These are phyloP conservation scores for Pogonomyrmex barbatus DNA, from an alignment of 1,140 invertebrate species.

Conservation along the genomic window DNA sequence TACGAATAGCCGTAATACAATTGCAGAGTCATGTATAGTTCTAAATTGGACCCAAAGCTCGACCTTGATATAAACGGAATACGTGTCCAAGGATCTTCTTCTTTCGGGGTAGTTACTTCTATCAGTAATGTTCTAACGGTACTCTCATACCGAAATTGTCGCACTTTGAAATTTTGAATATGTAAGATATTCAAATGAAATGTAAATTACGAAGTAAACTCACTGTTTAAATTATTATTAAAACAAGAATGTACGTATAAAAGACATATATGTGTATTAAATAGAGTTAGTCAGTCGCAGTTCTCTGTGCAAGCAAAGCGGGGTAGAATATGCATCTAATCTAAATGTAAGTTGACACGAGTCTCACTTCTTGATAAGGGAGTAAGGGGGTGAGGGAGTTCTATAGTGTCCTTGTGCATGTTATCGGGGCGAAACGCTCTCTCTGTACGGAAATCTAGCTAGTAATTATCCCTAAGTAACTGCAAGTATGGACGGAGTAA, in stretches of 20 bases:
- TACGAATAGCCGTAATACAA: conserved; percentile 14
- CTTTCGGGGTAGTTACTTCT: background rate
- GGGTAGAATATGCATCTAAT: background rate
- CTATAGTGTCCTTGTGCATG: background rate
- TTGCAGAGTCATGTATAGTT: conserved; percentile 6
- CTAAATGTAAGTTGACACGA: conserved; percentile 30
- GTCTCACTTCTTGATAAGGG: conserved; percentile 3
- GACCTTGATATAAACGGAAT: conserved; percentile 24
- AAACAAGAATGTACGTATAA: background rate
- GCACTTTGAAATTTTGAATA: background rate
- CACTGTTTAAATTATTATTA: background rate
- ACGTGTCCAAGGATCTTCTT: background rate
- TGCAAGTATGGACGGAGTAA: conserved; percentile 7
- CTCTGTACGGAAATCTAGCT: background rate
- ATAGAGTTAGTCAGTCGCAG: background rate
- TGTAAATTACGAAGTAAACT: background rate
- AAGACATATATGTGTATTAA: background rate
- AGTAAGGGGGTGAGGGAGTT: background rate
- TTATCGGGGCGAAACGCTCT: conserved; percentile 2
- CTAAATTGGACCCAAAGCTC: background rate
- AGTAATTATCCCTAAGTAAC: conserved; percentile 51
- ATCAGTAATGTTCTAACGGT: background rate
- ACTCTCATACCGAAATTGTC: background rate
- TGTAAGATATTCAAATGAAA: background rate
- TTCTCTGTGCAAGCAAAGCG: background rate